A percentile compares a stretch with the other conserved stretches of the same genome.
These are phyloP conservation scores for Triplophysa siluroides DNA, from an alignment of 2,113 vertebrate species.

Conservation along the genomic window DNA sequence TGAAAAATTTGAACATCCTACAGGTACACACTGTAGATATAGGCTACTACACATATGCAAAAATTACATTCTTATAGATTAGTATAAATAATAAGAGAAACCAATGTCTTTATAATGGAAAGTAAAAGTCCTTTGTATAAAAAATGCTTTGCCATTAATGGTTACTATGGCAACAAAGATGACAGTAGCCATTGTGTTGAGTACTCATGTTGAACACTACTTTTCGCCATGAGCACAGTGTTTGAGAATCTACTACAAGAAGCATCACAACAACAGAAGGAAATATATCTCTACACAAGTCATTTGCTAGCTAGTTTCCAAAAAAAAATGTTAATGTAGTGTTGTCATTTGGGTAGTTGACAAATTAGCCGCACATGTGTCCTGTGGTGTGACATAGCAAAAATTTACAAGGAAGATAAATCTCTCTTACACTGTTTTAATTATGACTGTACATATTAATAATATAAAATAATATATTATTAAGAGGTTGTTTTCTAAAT, in stretches of 20 bases:
- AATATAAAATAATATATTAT: no score
- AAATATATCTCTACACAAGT: not conserved
- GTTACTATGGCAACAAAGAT: slow-evolving; percentile 44
- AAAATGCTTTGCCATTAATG: not conserved
- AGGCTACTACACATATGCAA: not conserved
- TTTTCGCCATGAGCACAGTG: slow-evolving; percentile 4
- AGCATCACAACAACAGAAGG: not conserved
- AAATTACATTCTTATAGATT: not conserved
- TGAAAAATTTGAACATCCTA: not conserved
- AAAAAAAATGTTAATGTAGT: not conserved
- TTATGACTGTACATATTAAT: no score
- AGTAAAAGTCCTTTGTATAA: slow-evolving; percentile 15
- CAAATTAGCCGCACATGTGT: no score
- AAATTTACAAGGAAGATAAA: no score
- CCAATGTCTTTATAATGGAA: not conserved
- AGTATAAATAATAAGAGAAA: not conserved
- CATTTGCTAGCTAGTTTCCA: no score
- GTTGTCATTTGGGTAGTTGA: no score
- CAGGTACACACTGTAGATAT: no score
- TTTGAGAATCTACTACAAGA: slow-evolving; percentile 9
- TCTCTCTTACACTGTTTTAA: no score
- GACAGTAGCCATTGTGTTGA: slow-evolving; percentile 10
- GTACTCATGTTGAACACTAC: slow-evolving; percentile 9
- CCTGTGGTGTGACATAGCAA: no score
- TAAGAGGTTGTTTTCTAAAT: no score